These are phyloP conservation scores for Drosophila multiciliata DNA, from an alignment of 2,888 invertebrate genomes.

Conservation along the genomic window DNA sequence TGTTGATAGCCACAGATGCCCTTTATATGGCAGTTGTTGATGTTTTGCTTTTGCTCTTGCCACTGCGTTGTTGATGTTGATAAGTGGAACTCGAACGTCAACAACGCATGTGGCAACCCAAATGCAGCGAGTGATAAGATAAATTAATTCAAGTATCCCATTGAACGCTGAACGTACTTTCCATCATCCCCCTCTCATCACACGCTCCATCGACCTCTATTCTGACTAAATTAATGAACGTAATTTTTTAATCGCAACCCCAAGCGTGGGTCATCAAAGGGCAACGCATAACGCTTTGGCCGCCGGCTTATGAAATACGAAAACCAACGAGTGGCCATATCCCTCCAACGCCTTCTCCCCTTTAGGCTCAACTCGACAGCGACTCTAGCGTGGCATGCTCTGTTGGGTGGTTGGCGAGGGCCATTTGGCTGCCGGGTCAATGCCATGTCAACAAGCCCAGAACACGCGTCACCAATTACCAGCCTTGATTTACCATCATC, in stretches of 20 bases:
- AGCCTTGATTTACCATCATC: conserved; percentile 47
- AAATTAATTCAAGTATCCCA: conserved; percentile 73
- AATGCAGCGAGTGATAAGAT: conserved; percentile 67
- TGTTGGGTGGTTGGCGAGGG: background rate
- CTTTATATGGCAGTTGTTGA: conserved; percentile 17
- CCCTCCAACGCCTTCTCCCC: conserved; percentile 31
- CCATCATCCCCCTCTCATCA: background rate
- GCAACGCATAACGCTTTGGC: conserved; percentile 68
- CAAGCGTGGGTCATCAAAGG: conserved; percentile 48
- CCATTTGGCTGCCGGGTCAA: conserved; percentile 40
- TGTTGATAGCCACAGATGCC: conserved; percentile 35
- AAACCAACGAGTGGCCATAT: conserved; percentile 39
- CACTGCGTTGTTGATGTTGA: conserved; percentile 50
- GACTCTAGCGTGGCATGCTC: background rate
- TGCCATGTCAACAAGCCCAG: conserved; percentile 65
- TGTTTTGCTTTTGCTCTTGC: conserved; percentile 16
- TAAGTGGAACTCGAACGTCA: conserved; percentile 76
- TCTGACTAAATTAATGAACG: conserved; percentile 59
- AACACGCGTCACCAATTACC: conserved; percentile 69
- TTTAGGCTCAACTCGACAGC: conserved; percentile 31
- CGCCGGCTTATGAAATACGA: conserved; percentile 67
- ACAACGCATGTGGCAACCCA: conserved; percentile 65
- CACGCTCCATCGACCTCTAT: background rate
- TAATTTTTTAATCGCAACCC: conserved; percentile 44
- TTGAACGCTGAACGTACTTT: conserved; percentile 6